Percentiles rank a stretch among this genome's conserved stretches.
Evolutionary conservation across 2,113 vertebrate species (phyloP).

Genomic region (Parus major): DNA sequence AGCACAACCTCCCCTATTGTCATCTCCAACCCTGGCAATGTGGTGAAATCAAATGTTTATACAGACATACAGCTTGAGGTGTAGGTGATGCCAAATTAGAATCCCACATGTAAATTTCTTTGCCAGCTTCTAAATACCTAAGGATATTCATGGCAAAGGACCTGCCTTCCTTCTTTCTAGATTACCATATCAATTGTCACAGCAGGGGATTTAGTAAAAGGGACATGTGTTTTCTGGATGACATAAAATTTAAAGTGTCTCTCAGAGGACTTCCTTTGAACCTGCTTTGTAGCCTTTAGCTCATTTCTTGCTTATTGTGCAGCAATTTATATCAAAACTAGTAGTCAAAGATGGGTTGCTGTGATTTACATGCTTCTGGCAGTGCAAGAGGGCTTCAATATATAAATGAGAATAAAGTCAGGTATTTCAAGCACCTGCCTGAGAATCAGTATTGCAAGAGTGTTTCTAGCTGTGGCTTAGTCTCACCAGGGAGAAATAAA

Average conservation of each 20-base stretch:
- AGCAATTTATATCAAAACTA: slow-evolving; percentile 4
- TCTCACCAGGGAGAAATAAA: background rate
- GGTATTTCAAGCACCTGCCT: background rate
- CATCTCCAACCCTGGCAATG: background rate
- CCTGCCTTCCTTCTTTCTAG: background rate
- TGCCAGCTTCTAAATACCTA: background rate
- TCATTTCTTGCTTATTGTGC: background rate
- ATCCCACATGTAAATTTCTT: background rate
- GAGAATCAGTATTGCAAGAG: background rate
- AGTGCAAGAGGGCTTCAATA: background rate
- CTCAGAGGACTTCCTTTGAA: background rate
- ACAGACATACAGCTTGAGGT: background rate
- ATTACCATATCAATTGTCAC: background rate
- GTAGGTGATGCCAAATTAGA: background rate
- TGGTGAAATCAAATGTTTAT: background rate
- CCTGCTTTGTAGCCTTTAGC: background rate
- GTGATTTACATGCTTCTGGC: slow-evolving; percentile 9
- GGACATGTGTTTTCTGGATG: background rate
- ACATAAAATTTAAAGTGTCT: background rate
- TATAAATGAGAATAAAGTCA: background rate
- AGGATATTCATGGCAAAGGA: background rate
- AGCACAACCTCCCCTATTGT: background rate
- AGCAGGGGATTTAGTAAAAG: background rate
- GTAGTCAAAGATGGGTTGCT: background rate
- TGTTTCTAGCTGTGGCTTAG: background rate